A percentile compares a stretch with the other conserved stretches of the same genome.
Conservation (phyloP, 2,113 vertebrate species). For the Sapajus apella region DNA sequence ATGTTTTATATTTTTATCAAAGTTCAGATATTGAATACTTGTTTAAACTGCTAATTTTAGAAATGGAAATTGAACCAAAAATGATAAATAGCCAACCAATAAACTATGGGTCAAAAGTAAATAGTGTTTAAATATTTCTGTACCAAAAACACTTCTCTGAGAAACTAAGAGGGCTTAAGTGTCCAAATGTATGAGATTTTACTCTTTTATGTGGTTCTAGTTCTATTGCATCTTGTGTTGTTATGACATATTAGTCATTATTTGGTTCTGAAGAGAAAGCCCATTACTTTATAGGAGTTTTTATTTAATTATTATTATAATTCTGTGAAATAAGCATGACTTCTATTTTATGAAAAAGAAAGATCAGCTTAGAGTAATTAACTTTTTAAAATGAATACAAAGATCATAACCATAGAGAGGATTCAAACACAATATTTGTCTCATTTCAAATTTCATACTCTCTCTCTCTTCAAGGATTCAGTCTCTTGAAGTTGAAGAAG, state of each 20-base stretch:
- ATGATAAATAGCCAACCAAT: not conserved
- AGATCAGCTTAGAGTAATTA: not conserved
- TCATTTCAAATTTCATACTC: not conserved
- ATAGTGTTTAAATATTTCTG: not conserved
- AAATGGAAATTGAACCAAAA: not conserved
- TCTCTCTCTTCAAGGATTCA: not conserved
- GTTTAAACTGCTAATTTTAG: not conserved
- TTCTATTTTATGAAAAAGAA: slow-evolving; percentile 14
- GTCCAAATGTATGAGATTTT: not conserved
- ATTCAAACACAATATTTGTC: not conserved
- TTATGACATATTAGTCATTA: not conserved
- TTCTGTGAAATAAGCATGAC: not conserved
- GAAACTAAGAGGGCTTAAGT: not conserved
- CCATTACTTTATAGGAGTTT: not conserved
- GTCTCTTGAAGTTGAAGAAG: not conserved
- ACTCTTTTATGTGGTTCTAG: not conserved
- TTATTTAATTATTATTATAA: slow-evolving; percentile 16
- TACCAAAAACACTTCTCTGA: not conserved
- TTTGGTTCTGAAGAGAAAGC: not conserved
- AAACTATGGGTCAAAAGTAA: not conserved
- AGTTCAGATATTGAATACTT: not conserved
- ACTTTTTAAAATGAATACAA: not conserved
- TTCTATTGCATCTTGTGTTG: not conserved
- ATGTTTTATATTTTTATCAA: not conserved
- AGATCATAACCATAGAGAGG: not conserved